Conservation (phyloP, 2,888 invertebrate genomes). For the Monopis laevigella region DNA sequence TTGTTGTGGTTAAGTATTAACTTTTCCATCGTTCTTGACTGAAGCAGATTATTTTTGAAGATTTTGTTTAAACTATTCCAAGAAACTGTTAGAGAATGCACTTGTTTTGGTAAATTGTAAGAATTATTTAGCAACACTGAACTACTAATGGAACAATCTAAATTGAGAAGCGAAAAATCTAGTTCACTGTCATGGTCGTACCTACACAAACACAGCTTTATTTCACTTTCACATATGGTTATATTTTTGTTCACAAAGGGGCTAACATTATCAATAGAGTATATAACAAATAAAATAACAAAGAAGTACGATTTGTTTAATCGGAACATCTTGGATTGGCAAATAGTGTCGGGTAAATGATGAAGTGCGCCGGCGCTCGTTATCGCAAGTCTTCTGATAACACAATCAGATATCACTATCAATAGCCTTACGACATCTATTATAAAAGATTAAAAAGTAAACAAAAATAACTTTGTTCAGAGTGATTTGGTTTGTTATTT, state of each 20-base stretch:
- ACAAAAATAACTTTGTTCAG: too few species aligned
- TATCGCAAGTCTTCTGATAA: not conserved
- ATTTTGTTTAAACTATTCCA: slow-evolving; percentile 36
- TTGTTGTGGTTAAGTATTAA: slow-evolving; percentile 37
- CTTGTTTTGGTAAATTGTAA: slow-evolving; percentile 30
- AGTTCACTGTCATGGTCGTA: slow-evolving; percentile 24
- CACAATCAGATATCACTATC: slow-evolving; percentile 5
- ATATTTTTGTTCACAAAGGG: not conserved
- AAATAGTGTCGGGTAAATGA: too few species aligned
- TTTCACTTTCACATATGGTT: slow-evolving; percentile 32
- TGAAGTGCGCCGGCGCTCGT: too few species aligned
- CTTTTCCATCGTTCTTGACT: slow-evolving; percentile 32
- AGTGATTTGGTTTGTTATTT: too few species aligned
- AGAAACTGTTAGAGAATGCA: slow-evolving; percentile 41
- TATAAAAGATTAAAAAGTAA: too few species aligned
- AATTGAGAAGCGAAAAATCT: slow-evolving; percentile 31
- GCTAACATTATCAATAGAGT: not conserved
- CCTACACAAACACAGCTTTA: slow-evolving; percentile 29
- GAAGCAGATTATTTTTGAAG: slow-evolving; percentile 26
- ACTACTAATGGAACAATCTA: slow-evolving; percentile 38
- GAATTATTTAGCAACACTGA: slow-evolving; percentile 25
- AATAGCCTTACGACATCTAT: slow-evolving; percentile 5
- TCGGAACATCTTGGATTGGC: too few species aligned
- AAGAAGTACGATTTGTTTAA: not conserved
- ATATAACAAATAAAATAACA: not conserved